Conservation (phyloP, 2,797 vertebrate genomes). For the Gambelia wislizenii region DNA sequence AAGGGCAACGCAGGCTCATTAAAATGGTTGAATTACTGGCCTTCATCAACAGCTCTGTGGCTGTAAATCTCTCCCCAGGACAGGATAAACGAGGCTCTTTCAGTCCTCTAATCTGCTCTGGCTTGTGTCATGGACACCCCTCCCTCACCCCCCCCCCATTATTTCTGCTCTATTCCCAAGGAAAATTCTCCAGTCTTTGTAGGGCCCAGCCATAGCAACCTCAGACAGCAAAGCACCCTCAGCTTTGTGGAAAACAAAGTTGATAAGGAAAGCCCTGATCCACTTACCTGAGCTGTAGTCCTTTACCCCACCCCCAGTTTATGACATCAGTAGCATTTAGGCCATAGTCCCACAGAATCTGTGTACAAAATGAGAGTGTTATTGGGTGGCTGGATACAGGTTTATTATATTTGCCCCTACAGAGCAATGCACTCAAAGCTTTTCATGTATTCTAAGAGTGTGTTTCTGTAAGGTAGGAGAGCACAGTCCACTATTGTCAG, state of each 20-base stretch:
- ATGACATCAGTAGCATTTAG: neutral
- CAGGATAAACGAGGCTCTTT: conserved; percentile 41
- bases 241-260: conserved; percentile 1
- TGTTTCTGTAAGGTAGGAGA: neutral
- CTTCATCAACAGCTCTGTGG: conserved; percentile 49
- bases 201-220: conserved; percentile 19
- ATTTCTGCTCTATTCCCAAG: conserved; percentile 31
- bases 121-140: conserved; percentile 33
- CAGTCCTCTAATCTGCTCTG: conserved; percentile 50
- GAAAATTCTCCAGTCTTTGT: neutral
- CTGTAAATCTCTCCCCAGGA: conserved; percentile 55
- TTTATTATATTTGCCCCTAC: neutral
- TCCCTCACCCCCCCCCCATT: neutral
- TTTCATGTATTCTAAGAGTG: neutral
- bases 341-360: neutral
- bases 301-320: neutral
- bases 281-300: neutral
- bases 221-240: conserved; percentile 8
- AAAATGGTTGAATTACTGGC: conserved; percentile 55
- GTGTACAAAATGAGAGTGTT: neutral
- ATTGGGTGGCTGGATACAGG: neutral
- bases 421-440: neutral
- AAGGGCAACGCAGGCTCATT: conserved; percentile 45
- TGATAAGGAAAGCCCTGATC: neutral
- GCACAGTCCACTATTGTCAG: neutral